These are phyloP conservation scores for Ailuropoda melanoleuca DNA, from an alignment of 2,113 vertebrate species.

Conservation along the genomic window DNA sequence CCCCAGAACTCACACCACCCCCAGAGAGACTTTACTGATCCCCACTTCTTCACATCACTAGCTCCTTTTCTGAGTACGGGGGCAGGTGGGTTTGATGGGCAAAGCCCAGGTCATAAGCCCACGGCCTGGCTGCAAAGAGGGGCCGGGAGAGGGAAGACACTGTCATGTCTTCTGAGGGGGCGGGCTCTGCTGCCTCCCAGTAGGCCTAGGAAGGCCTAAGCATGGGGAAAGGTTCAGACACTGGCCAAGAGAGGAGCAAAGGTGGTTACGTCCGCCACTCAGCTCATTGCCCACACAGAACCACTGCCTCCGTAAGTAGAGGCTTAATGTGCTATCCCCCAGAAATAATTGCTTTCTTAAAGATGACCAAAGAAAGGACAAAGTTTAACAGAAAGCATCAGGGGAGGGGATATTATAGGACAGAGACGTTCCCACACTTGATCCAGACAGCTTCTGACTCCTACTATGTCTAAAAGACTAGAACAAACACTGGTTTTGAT, in stretches of 20 bases:
- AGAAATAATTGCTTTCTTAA: neutral
- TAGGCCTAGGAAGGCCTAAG: neutral
- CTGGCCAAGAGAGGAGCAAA: too few species aligned
- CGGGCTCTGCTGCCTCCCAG: neutral
- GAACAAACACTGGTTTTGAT: slow-evolving; percentile 48
- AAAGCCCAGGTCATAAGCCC: neutral
- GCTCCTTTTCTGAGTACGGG: neutral
- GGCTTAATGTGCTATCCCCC: neutral
- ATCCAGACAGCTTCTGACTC: slow-evolving; percentile 39
- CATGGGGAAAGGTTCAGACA: neutral
- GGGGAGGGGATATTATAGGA: neutral
- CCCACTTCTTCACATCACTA: neutral
- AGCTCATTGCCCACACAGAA: neutral
- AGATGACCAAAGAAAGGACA: neutral
- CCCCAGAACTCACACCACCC: neutral
- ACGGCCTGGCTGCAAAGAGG: neutral
- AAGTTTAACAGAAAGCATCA: neutral
- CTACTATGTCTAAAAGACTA: slow-evolving; percentile 24
- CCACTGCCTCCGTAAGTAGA: neutral
- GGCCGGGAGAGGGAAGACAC: neutral
- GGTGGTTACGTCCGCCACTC: neutral
- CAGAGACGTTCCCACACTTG: neutral
- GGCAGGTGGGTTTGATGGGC: neutral
- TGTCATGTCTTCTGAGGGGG: neutral
- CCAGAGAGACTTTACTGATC: neutral